Conservation (phyloP, 2,113 vertebrate genomes). For the Alectura lathami region DNA sequence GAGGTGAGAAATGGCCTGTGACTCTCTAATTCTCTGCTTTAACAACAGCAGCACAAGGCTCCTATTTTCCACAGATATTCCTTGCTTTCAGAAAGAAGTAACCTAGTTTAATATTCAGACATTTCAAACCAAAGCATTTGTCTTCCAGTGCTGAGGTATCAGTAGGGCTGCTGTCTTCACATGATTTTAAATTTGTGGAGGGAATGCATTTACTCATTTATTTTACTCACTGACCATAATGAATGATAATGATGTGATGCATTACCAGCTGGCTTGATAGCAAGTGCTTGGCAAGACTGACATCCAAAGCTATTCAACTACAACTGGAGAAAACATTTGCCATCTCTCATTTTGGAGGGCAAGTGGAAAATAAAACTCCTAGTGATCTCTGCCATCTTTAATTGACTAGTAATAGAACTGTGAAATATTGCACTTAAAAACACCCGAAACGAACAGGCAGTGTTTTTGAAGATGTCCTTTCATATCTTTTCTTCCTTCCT, state of each 20-base stretch:
- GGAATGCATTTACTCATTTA: background rate
- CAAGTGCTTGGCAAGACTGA: background rate
- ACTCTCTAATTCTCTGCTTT: background rate
- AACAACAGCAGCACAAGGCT: fast-evolving
- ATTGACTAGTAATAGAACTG: background rate
- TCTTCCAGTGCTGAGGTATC: background rate
- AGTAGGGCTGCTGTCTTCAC: background rate
- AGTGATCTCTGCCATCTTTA: background rate
- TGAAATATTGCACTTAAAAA: background rate
- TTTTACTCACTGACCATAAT: background rate
- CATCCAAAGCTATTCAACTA: background rate
- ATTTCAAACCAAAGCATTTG: background rate
- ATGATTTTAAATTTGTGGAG: background rate
- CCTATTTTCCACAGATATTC: background rate
- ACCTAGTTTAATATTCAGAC: background rate
- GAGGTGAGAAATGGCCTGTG: background rate
- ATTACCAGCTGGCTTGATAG: constrained; percentile 19
- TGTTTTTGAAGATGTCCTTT: background rate
- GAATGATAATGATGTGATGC: background rate
- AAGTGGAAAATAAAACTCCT: background rate
- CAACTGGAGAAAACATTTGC: background rate
- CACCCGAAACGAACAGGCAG: background rate
- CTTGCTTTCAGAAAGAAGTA: background rate
- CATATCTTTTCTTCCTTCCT: background rate
- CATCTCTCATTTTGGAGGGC: background rate